These are phyloP conservation scores for Drosophila cracens DNA, from an alignment of 2,888 invertebrate genomes.

Conservation along the genomic window DNA sequence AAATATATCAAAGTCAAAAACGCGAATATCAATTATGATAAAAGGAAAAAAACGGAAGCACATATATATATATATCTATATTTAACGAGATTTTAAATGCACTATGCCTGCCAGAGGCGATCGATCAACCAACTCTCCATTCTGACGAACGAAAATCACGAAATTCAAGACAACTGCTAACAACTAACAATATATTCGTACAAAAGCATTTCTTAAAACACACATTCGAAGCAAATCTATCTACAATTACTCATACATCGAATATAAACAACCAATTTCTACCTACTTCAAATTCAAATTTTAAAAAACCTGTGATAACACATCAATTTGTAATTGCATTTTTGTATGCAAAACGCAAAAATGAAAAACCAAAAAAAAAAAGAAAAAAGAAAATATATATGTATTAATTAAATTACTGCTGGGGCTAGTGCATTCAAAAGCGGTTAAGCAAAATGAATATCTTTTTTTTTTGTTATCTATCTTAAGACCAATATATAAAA, in stretches of 20 bases:
- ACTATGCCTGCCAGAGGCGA: constrained; percentile 62
- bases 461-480: constrained; percentile 55
- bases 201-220: constrained; percentile 44
- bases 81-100: constrained; percentile 78
- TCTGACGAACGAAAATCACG: constrained; percentile 37
- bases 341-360: constrained; percentile 23
- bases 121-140: constrained; percentile 33
- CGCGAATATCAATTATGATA: constrained; percentile 58
- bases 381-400: not conserved
- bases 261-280: constrained; percentile 31
- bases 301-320: constrained; percentile 47
- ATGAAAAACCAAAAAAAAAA: constrained; percentile 8
- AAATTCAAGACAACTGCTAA: constrained; percentile 36
- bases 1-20: constrained; percentile 53
- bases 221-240: constrained; percentile 42
- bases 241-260: constrained; percentile 35
- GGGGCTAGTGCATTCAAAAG: constrained; percentile 79
- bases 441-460: constrained; percentile 63
- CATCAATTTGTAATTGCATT: constrained; percentile 32
- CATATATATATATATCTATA: constrained; percentile 16
- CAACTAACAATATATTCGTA: constrained; percentile 53
- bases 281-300: constrained; percentile 18
- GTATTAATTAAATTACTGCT: constrained; percentile 23
- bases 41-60: constrained; percentile 35
- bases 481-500: constrained; percentile 43